Base-by-base conservation (phyloP, 2,797 vertebrate genomes). In the Aphelocoma californica region DNA sequence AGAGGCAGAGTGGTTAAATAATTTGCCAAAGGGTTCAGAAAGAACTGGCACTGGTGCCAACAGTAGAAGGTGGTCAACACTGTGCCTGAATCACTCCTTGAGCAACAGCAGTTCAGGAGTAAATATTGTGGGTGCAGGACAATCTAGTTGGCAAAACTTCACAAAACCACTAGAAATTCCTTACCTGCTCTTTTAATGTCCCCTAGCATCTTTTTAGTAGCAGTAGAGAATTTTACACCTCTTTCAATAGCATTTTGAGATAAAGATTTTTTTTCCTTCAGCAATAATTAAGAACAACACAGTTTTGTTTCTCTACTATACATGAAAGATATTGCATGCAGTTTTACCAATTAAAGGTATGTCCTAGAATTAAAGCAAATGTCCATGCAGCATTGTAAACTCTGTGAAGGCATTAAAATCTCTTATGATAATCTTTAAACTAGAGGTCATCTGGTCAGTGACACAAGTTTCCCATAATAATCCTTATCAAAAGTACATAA, bases 1-100 rank as follows among this genome's bases (percentile, higher is more conserved):
- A 70, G 95, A 97, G 95, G 96, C 94, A 90, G 88, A 95, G 80
- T 86, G 93, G 90, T 97, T 96, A 95, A 85, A 91, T 85, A 81
- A 74, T 51, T 88, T 95, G 94, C 53, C 70, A 70, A 82, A 85
- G 50, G 32, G 45, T 95, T 93, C 60, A 73, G 82, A 91, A 88
- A 86, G 45, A 86, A 69, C 40, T 77, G 54, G 66, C 45, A 64
- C 34, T 1, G 3, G 31, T 71, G 70, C 47, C 53, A 72, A 28
- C 28, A 53, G 50, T 12, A 69, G 66, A 72, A 65, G 0, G 3
- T 57, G 36, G 42, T 72, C 90, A 66, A 20, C 1, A 6, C 74
- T 51, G 64, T 81, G 87, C 78, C 71, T 81, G 56, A 70, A 69
- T 79, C 40, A 38, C 66, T 82, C 60, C 45, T 88, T n/a, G 44